These are phyloP conservation scores for Bettongia penicillata DNA, from an alignment of 2,113 vertebrate species.

Conservation along the genomic window DNA sequence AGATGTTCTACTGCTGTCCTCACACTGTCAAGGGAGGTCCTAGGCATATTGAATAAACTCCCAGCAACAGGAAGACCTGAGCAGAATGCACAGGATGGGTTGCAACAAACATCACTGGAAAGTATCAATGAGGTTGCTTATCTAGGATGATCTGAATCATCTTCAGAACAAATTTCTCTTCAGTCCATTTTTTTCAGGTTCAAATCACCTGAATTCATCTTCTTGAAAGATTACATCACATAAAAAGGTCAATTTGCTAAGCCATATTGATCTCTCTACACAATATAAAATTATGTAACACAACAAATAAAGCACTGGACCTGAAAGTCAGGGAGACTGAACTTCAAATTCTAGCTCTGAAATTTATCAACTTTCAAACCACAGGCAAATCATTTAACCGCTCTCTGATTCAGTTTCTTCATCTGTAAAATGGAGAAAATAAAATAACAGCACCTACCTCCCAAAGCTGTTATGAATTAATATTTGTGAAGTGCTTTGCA, in stretches of 20 bases:
- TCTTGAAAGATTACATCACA: not conserved
- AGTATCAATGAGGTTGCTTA: not conserved
- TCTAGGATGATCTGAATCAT: not conserved
- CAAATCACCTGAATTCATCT: not conserved
- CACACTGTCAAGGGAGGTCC: not conserved
- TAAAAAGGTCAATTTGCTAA: not conserved
- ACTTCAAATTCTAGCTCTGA: not conserved
- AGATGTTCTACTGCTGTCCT: not conserved
- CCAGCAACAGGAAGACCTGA: not conserved
- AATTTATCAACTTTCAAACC: not conserved
- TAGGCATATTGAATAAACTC: not conserved
- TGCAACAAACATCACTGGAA: not conserved
- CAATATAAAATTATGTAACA: not conserved
- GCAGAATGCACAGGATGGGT: not conserved
- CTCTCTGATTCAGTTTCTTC: not conserved
- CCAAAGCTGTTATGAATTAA: not conserved
- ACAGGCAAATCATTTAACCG: not conserved
- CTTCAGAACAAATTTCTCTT: not conserved
- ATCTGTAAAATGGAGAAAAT: not conserved
- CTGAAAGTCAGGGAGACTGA: not conserved
- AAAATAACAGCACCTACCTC: not conserved
- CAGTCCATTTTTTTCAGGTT: not conserved
- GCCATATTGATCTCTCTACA: not conserved
- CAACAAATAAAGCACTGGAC: not conserved
- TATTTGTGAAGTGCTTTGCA: not conserved